Base-by-base conservation (phyloP, 1,140 invertebrate species). In the Papilio aristodemus region DNA sequence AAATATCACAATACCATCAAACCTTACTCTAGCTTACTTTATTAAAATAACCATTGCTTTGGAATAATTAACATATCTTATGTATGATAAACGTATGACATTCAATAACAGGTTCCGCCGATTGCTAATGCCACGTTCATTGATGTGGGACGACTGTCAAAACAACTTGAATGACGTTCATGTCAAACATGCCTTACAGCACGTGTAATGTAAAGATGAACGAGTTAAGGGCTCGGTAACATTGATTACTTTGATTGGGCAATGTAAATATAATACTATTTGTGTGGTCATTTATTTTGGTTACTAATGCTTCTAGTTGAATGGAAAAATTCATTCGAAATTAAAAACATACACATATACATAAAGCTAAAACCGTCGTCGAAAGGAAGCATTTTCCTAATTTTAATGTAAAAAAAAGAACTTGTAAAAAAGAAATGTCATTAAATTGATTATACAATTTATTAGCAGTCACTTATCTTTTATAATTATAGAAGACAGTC, bases 101-200 rank as follows among this genome's bases (percentile, higher is more conserved):
- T 13, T 62, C 58, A 37, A 32, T 36, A 46, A 74, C 76, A 50
- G 68, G 78, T 80, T 82, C 78, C 77, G 72, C 63, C 73, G 78
- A 80, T 78, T 57, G n/a, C 39, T 14, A 50, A 46, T 68, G 71
- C 72, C 57, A 78, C 72, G 70, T 81, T 79, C 71, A 27, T 62
- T 62, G 69, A 73, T 75, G 58, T 74, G 64, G 78, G 71, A 77
- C 77, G 73, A 73, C 63, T 77, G 71, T 72, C 76, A 70, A 75
- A 32, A 41, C 57, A 60, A 67, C 37, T 43, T 75, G 72, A 77
- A 73, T 74, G 69, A 71, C 62, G 57, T 73, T 76, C 72, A 75
- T 72, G 71, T 72, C 73, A 74, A 68, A 10, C 27, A 43, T n/a
- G 59, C 62, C 69, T 60, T 71, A 72, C 54, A 36, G 50, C 17